Evolutionary conservation across 2,797 vertebrate genomes (phyloP).

Genomic region (Bryconaethiops microstoma): DNA sequence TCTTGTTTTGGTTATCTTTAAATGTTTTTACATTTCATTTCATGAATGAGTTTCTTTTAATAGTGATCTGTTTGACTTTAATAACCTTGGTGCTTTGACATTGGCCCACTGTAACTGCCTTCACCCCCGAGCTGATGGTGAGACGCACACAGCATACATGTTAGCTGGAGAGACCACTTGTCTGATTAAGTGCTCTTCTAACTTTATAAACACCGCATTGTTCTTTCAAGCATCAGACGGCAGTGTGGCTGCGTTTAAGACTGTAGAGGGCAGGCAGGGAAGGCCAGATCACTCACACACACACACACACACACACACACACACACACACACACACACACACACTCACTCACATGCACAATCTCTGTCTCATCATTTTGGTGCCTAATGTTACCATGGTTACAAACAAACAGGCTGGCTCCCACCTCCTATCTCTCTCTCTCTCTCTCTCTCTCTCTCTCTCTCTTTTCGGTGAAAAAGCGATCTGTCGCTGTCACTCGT

Average conservation of each 20-base stretch:
- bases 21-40: neutral
- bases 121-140: neutral
- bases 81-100: slow-evolving; percentile 2
- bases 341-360: neutral
- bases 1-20: neutral
- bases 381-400: slow-evolving; percentile 73
- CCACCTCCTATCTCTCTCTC: slow-evolving; percentile 68
- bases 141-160: slow-evolving; percentile 32
- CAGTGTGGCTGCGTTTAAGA: slow-evolving; percentile 17
- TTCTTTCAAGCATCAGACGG: slow-evolving; percentile 27
- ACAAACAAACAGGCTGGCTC: slow-evolving; percentile 76
- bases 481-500: slow-evolving; percentile 71
- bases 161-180: slow-evolving; percentile 31
- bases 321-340: too few species aligned
- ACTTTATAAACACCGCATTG: slow-evolving; percentile 43
- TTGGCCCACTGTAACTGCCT: neutral
- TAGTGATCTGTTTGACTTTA: neutral
- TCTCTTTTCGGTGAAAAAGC: slow-evolving; percentile 57
- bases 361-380: slow-evolving; percentile 42
- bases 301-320: too few species aligned
- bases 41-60: neutral
- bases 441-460: neutral
- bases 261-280: slow-evolving; percentile 37
- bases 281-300: neutral
- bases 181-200: slow-evolving; percentile 47